A percentile compares a stretch with the other conserved stretches of the same genome.
These are phyloP conservation scores for Clavelina lepadiformis DNA, from an alignment of 23 tunicate genomes.

Conservation along the genomic window DNA sequence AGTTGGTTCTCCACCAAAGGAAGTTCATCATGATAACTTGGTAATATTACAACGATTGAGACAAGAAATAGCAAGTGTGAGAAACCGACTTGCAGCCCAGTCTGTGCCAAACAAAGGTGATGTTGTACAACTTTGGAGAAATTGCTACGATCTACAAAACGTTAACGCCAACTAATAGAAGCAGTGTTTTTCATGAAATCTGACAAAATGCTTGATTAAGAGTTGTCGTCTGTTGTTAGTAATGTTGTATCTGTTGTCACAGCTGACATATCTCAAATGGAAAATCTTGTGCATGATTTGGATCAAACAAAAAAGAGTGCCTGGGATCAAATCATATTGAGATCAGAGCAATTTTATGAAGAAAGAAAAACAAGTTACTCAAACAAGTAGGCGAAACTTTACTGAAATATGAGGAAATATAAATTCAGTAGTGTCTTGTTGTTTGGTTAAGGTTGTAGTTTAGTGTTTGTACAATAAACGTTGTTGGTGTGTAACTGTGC, in stretches of 20 bases:
- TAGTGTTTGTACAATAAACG: too few relatives aligned
- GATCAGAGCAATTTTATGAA: slow-evolving; percentile 59
- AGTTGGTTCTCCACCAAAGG: slow-evolving; percentile 16
- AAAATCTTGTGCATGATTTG: slow-evolving; percentile 55
- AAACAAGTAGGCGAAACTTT: slow-evolving; percentile 32
- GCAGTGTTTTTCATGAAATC: neutral
- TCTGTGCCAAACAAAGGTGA: slow-evolving; percentile 49
- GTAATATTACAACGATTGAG: slow-evolving; percentile 37
- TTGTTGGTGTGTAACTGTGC: too few relatives aligned
- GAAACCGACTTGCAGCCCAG: slow-evolving; percentile 52
- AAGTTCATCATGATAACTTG: slow-evolving; percentile 13
- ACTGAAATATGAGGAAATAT: neutral
- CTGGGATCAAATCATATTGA: slow-evolving; percentile 56
- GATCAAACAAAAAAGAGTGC: slow-evolving; percentile 52
- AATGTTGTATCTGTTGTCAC: neutral
- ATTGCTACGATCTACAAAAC: too few relatives aligned
- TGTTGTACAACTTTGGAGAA: too few relatives aligned
- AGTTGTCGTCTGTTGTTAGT: too few relatives aligned
- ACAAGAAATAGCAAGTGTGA: slow-evolving; percentile 42
- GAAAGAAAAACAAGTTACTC: slow-evolving; percentile 63
- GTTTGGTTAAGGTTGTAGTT: too few relatives aligned
- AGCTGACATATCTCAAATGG: slow-evolving; percentile 61
- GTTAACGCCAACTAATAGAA: neutral
- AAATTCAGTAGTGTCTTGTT: neutral
- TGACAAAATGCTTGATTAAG: neutral